Evolutionary conservation across 2,113 vertebrate genomes (phyloP).

Genomic region (Epinephelus cyanopodus): DNA sequence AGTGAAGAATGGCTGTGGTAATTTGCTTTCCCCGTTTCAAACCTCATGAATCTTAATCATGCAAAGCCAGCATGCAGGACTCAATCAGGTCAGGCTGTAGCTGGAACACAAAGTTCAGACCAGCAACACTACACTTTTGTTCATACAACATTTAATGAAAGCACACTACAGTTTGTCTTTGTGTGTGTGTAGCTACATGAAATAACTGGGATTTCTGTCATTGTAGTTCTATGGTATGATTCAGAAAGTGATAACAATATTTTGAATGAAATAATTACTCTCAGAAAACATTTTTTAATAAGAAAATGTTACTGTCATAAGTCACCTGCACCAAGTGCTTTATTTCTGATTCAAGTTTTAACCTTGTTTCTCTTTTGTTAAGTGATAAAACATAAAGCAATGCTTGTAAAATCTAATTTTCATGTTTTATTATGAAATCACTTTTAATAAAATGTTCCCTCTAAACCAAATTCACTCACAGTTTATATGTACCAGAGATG

Average conservation of each 20-base stretch:
- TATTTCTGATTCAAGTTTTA: slow-evolving; percentile 13
- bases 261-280: neutral
- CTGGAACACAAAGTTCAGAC: neutral
- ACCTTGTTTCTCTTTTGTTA: neutral
- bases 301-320: neutral
- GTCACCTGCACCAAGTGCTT: neutral
- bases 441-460: slow-evolving; percentile 18
- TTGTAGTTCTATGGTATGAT: neutral
- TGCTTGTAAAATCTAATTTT: slow-evolving; percentile 19
- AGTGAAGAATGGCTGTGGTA: slow-evolving; percentile 18
- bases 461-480: slow-evolving; percentile 2
- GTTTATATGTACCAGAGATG: neutral
- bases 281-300: neutral
- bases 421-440: slow-evolving; percentile 16
- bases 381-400: slow-evolving; percentile 8
- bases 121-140: neutral
- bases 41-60: slow-evolving; percentile 53
- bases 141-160: neutral
- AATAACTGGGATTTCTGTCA: neutral
- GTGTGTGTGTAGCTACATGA: neutral
- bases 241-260: neutral
- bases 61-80: slow-evolving; percentile 8
- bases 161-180: neutral
- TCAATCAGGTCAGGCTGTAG: neutral
- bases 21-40: slow-evolving; percentile 35